Base-by-base conservation (phyloP, 2,888 invertebrate species). In the Erannis defoliaria region DNA sequence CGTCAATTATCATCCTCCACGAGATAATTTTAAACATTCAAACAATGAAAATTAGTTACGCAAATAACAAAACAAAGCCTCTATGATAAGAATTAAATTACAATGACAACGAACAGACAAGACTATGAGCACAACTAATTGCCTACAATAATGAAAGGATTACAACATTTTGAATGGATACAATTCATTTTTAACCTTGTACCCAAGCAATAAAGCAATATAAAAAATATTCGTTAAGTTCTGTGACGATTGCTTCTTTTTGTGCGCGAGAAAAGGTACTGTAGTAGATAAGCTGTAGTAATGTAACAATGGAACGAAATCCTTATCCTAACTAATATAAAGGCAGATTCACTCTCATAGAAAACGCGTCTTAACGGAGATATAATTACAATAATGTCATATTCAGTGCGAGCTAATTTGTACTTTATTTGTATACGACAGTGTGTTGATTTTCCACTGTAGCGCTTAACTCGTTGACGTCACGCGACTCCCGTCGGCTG, bases 81-180 rank as follows among this genome's bases (percentile, higher is more conserved):
- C 12, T 10, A 46, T 46, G 31, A 46, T 16, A 9, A 31, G 18
- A 18, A 31, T 33, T 31, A 12, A 2, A 33, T 33, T 19, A 23
- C 26, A 53, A 50, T 55, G 50, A 29, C 45, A 45, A 45, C 5
- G 49, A 33, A 33, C 14, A 40, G 45, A 19, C 35, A 55, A 55
- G 37, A 37, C 19, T 5, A 54, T 43, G 21, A 33, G 35, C 55
- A 51, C 35, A 55, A 60, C 37, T 48, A 54, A 64, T 60, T 55
- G 40, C 51, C 53, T 42, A 49, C 29, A 46, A 46, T 46, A 29
- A 43, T 31, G 31, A 43, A 31, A 21, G 21, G 14, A 35, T 49
- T 35, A 49, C 35, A 4, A 5, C 35, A 37, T 21, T 35, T 14
- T 8, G 19, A 35, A 40, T 19, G 5, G 18, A 23, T 21, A 23